A percentile compares a stretch with the other conserved stretches of the same genome.
Conservation (phyloP, 2,113 vertebrate species). For the Acanthisitta chloris region DNA sequence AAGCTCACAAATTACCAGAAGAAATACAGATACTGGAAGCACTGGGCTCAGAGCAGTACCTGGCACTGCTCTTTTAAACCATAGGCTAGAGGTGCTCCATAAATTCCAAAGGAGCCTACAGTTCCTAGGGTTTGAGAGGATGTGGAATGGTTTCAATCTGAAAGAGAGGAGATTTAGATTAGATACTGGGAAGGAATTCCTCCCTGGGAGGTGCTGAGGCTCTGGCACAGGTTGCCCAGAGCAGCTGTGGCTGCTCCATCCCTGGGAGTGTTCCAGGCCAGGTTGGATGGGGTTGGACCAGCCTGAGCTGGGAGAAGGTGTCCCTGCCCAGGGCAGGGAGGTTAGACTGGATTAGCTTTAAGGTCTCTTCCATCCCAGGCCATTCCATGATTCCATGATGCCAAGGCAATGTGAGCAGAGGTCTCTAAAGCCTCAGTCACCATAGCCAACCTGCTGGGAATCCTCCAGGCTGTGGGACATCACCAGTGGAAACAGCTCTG, state of each 20-base stretch:
- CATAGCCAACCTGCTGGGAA: background rate
- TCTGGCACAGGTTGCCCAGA: background rate
- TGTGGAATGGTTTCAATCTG: background rate
- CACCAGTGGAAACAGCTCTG: background rate
- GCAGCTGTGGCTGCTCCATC: background rate
- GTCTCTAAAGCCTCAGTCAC: background rate
- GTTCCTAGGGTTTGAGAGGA: background rate
- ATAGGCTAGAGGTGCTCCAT: background rate
- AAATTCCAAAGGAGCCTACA: background rate
- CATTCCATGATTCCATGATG: too few relatives aligned
- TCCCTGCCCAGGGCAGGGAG: background rate
- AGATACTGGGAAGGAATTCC: background rate
- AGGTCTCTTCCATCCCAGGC: background rate
- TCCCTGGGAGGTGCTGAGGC: background rate
- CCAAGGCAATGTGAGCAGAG: background rate
- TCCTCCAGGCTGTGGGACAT: background rate
- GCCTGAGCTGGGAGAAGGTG: accelerated
- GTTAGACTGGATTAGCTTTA: background rate
- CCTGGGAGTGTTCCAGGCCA: background rate
- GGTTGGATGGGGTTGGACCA: background rate
- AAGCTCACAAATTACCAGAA: background rate
- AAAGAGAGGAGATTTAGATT: background rate
- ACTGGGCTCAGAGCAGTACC: background rate
- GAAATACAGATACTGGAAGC: background rate
- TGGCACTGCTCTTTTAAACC: background rate